phyloP scores from a whole-genome alignment of 2,113 vertebrate genomes.

The Anarhynchus alexandrinus region DNA sequence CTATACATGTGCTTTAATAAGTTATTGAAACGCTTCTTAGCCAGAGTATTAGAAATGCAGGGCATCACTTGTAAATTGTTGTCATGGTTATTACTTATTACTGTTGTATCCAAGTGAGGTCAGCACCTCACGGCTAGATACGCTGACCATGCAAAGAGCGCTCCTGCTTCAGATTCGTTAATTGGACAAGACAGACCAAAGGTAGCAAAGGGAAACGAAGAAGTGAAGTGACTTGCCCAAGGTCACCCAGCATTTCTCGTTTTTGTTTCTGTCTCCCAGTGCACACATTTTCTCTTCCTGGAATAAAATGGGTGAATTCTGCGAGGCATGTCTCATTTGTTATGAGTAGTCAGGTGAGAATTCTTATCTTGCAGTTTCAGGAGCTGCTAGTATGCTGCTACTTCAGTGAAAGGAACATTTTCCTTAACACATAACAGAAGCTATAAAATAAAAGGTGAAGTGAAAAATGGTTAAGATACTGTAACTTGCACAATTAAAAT shows the following conservation, averaged over 20 bases:
- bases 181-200: background rate
- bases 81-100: background rate
- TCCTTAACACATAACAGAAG: background rate
- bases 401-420: background rate
- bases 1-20: background rate
- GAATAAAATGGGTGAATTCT: background rate
- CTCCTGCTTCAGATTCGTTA: background rate
- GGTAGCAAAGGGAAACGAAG: background rate
- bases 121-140: background rate
- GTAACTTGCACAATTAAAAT: background rate
- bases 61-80: background rate
- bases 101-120: background rate
- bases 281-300: background rate
- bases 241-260: background rate
- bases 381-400: background rate
- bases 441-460: constrained; percentile 13
- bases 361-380: constrained; percentile 36
- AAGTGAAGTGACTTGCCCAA: background rate
- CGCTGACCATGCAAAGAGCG: background rate
- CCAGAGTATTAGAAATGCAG: background rate
- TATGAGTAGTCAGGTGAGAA: constrained; percentile 31
- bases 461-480: background rate
- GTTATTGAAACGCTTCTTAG: background rate
- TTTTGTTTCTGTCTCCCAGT: background rate
- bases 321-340: background rate